Percentiles rank a stretch among this genome's conserved stretches.
Evolutionary conservation across 2,888 invertebrate genomes (phyloP).

Genomic region (Ommatoiulus sabulosus): DNA sequence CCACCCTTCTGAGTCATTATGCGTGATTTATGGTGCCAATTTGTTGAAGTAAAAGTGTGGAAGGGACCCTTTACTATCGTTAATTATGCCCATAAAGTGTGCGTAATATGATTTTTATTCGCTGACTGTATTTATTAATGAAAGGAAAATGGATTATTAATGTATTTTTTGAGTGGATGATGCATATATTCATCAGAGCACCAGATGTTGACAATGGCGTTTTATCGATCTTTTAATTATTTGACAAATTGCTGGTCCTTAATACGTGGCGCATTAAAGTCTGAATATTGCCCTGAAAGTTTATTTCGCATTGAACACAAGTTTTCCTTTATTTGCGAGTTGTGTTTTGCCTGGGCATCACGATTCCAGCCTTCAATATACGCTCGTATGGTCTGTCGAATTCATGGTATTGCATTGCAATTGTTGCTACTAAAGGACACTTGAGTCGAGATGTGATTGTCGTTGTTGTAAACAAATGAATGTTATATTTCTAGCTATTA

Average conservation of each 20-base stretch:
- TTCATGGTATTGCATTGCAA: no score
- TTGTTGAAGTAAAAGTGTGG: background rate
- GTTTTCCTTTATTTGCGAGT: background rate
- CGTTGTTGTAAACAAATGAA: background rate
- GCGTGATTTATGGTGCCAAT: slow-evolving; percentile 1
- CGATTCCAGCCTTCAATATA: no score
- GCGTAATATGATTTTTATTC: slow-evolving; percentile 4
- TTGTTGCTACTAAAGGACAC: no score
- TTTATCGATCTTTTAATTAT: background rate
- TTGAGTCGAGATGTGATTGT: no score
- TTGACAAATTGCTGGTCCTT: background rate
- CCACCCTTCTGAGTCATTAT: background rate
- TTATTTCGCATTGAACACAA: background rate
- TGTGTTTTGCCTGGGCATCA: no score
- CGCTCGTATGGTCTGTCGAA: no score
- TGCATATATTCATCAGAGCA: background rate
- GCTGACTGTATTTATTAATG: slow-evolving; percentile 3
- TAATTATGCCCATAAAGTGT: slow-evolving; percentile 8
- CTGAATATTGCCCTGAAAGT: background rate
- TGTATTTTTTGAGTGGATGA: slow-evolving; percentile 1
- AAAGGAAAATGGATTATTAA: slow-evolving; percentile 38
- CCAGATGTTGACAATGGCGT: slow-evolving; percentile 6
- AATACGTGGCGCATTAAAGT: background rate
- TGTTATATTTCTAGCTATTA: slow-evolving; percentile 36
- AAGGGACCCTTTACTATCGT: background rate